Evolutionary conservation across 1,140 invertebrate species (phyloP).

Genomic region (Pachypeltis micranthus): DNA sequence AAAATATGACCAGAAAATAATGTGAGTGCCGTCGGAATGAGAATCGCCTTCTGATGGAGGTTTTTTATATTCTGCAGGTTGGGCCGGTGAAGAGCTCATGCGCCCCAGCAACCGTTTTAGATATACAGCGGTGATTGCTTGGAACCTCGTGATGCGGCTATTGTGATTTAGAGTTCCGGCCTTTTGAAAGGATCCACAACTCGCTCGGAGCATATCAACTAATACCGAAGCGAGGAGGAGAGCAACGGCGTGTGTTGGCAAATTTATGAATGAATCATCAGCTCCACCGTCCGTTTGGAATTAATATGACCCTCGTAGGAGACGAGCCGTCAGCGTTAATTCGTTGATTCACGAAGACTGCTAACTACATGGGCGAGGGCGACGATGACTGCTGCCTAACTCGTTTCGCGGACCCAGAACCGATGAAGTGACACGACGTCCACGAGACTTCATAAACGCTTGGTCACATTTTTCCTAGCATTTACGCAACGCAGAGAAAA

Average conservation of each 20-base stretch:
- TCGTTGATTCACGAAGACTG: neutral
- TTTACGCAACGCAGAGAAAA: too few relatives aligned
- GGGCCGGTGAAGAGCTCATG: too few relatives aligned
- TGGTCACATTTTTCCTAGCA: too few relatives aligned
- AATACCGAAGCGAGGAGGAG: too few relatives aligned
- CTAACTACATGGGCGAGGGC: too few relatives aligned
- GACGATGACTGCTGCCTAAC: too few relatives aligned
- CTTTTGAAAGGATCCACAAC: neutral
- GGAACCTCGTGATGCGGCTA: neutral
- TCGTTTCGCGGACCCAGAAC: too few relatives aligned
- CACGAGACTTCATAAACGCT: too few relatives aligned
- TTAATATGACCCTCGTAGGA: neutral
- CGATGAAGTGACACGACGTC: too few relatives aligned
- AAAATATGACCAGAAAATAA: neutral
- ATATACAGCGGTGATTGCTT: neutral
- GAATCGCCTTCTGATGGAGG: neutral
- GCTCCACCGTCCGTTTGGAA: neutral
- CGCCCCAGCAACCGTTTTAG: neutral
- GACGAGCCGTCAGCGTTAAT: neutral
- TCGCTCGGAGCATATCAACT: neutral
- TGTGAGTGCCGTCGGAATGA: neutral
- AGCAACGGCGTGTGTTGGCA: neutral
- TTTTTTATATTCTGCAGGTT: neutral
- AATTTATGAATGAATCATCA: neutral
- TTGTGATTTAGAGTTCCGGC: neutral